Evolutionary conservation across 2,113 vertebrate genomes (phyloP), one percentile per base, ranked within the genome.

Genomic region (Cebidichthys violaceus): DNA sequence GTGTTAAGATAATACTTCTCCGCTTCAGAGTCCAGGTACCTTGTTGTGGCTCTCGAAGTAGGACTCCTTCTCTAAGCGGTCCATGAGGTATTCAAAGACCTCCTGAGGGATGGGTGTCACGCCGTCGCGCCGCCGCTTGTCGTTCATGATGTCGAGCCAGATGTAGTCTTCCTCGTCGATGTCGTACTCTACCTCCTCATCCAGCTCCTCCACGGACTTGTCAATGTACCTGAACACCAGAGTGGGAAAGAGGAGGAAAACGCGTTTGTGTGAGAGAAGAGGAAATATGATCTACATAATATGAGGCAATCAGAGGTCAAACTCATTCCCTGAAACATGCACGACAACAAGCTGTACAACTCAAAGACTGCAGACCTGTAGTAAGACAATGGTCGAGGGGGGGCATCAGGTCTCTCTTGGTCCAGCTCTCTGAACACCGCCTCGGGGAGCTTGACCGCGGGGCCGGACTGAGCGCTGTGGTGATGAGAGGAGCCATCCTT

Each of bases 41-140:
- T 99, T 99, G 91, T 99, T 99, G 94, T 99, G 98, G 91, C 98
- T 99, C 94, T 99, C 98, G 0, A 99, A 99, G 93, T 99, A 99
- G 3, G 98, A 99, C 88, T 99, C 98, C 93, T 99, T 99, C 91
- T 99, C 98, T 15, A 99, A 93, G 1, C 98, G 94, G 91, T 99
- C 98, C 98, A 99, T 99, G 86, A 99, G 94, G 83, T 99, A 99
- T 90, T 99, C 98, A 64, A 99, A 99, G 79, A 99, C 96, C 91
- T 99, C 98, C 92, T 99, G 98, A 2, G 98, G 97, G 80, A 99
- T 98, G 41, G 96, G 96, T 6, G 97, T 96, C 81, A 99, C 97
- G 0, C 97, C 96, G 39, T 99, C 98, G 0, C 95, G 96, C 91
- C 97, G 97, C 76, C 98, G 95, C 52, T 97, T 96, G 92, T 99